phyloP scores from a whole-genome alignment of 2,797 vertebrate species.

The Odontamblyopus lacepedii region DNA sequence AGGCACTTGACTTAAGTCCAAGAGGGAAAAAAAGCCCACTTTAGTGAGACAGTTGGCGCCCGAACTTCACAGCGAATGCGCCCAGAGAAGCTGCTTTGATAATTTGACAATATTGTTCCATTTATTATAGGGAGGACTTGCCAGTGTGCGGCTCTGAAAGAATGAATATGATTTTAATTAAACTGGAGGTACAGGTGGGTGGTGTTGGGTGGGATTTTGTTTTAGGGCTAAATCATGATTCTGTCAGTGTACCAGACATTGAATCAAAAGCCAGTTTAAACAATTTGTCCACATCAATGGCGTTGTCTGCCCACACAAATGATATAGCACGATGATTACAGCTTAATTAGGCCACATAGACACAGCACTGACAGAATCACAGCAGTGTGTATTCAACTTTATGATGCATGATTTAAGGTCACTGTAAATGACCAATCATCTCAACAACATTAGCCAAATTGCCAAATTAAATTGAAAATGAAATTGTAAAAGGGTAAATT shows the following conservation, averaged over 20 bases:
- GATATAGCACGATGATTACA: slow-evolving; percentile 1
- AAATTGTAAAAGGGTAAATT: slow-evolving; percentile 1
- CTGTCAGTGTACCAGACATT: slow-evolving; percentile 24
- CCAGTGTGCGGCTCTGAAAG: slow-evolving; percentile 33
- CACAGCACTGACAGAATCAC: neutral
- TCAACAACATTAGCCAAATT: slow-evolving; percentile 3
- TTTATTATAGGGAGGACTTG: slow-evolving; percentile 45
- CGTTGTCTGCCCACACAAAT: neutral
- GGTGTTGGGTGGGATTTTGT: slow-evolving; percentile 43
- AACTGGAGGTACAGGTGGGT: slow-evolving; percentile 46
- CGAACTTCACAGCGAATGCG: slow-evolving; percentile 46
- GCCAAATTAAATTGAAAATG: slow-evolving; percentile 1
- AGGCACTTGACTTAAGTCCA: slow-evolving; percentile 61
- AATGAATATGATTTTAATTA: slow-evolving; percentile 44
- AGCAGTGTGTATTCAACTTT: neutral
- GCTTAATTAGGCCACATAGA: neutral
- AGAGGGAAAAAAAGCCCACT: slow-evolving; percentile 28
- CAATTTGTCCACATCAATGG: slow-evolving; percentile 7
- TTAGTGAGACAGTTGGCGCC: slow-evolving; percentile 38
- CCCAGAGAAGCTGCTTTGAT: slow-evolving; percentile 43
- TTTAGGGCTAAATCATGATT: slow-evolving; percentile 33
- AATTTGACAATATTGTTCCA: slow-evolving; percentile 52
- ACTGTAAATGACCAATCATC: slow-evolving; percentile 1
- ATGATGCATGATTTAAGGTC: slow-evolving; percentile 6
- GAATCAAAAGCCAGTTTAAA: slow-evolving; percentile 23